Base-by-base conservation (phyloP, 1,140 invertebrate species). In the Maconellicoccus hirsutus region DNA sequence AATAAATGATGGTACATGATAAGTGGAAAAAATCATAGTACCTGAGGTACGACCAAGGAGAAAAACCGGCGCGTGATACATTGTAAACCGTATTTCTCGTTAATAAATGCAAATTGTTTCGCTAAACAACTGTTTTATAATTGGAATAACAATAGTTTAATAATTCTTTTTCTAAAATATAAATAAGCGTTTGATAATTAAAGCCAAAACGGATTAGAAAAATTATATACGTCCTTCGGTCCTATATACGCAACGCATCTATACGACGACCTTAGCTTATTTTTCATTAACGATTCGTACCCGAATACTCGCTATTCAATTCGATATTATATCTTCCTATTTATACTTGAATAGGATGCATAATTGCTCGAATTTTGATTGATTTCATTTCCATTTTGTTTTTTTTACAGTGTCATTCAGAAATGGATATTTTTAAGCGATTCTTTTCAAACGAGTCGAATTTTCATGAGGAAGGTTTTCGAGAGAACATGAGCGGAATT, bases 171-270 rank as follows among this genome's bases (percentile, higher is more conserved):
- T 52, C 42, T 66, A 25, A 66, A 66, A 66, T 66, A 66, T 66
- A 66, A 66, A 66, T 66, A 66, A 66, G 61, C 61, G 61, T 66
- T 66, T 66, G 61, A 66, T 66, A 66, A 66, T 66, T 66, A 66
- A 66, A 66, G 61, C 25, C 61, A 66, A 66, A 66, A 66, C 25
- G 25, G 61, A 66, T 25, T 66, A 23, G 61, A 66, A 66, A 66
- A 66, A 25, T 66, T 66, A 66, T 66, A 66, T 66, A 66, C 61
- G 61, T 66, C 61, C 61, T 66, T 66, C 61, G 21, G 25, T 33
- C 52, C 4, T 19, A 19, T 59, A 19, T 59, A 59, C 52, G 21
- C 52, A 22, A 16, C 29, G 29, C 12, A 33, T 33, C 12, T 33
- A 33, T 33, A 33, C 29, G 29, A 33, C 29, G 29, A 33, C 29